Evolutionary conservation across 2,888 invertebrate genomes (phyloP), one percentile per base, ranked within the genome.

Genomic region (Platycheirus rosarum): DNA sequence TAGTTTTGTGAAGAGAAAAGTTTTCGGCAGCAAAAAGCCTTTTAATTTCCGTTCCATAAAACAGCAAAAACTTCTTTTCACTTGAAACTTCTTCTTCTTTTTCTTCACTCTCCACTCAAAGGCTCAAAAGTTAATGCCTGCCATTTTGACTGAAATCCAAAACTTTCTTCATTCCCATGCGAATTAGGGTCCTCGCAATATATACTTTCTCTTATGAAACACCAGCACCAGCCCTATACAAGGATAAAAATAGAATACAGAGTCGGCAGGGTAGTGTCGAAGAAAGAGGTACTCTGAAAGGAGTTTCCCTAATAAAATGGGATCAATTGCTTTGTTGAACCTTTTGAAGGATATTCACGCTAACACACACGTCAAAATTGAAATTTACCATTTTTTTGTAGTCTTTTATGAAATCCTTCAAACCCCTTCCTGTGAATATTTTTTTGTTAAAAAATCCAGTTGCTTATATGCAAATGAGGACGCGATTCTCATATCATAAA

Each of bases 31-130:
- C 32, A 57, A 74, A 42, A 68, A 40, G 29, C 68, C 63, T 65
- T 77, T 77, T 77, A 77, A 70, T 77, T 77, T 77, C 70, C 76
- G 70, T 49, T 77, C 49, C 32, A 65, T 42, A 62, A 77, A 77
- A 62, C 26, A 70, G 55, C 48, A 68, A n/a, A 14, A 16, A 13
- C n/a, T 60, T 42, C 23, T 53, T 20, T 44, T 44, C 14, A 0
- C 18, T 42, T 32, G 29, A 32, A 32, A 1, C 1, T 29, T 32
- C 51, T 26, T 26, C 13, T n/a, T n/a, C n/a, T n/a, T n/a, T 0
- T 29, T 32, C 51, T 29, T 53, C 18, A 35, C 37, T 55, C 23
- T 9, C 14, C 13, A 13, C 37, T 26, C 53, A 68, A 70, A 70
- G 55, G 69, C 46, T 35, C 23, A 57, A 60, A 37, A 75, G 60